Evolutionary conservation across 2,113 vertebrate species (phyloP).

Genomic region (Macaca nemestrina): DNA sequence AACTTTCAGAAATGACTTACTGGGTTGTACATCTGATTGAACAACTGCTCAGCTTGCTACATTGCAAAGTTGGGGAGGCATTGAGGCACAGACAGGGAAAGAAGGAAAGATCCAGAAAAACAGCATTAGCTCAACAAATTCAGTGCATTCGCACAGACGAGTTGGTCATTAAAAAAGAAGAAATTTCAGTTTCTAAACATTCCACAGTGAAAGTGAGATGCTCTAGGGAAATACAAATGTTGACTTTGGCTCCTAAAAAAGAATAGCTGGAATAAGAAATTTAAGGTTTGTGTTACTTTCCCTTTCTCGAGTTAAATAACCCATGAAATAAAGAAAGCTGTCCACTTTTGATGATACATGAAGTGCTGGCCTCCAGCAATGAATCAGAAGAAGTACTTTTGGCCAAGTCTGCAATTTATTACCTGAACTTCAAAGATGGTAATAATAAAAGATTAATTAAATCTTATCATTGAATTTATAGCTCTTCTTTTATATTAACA

Average conservation of each 20-base stretch:
- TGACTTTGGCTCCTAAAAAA: conserved; percentile 90
- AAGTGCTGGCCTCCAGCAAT: conserved; percentile 86
- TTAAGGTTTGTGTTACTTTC: conserved; percentile 89
- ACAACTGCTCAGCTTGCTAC: conserved; percentile 99
- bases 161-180: conserved; percentile 80
- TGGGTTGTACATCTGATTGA: conserved; percentile 99
- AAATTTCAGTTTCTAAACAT: conserved; percentile 89
- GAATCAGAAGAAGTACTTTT: conserved; percentile 85
- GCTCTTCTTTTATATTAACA: conserved; percentile 79
- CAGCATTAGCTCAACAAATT: conserved; percentile 90
- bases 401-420: conserved; percentile 85
- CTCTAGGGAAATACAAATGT: conserved; percentile 86
- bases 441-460: conserved; percentile 90
- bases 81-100: conserved; percentile 87
- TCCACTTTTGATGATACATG: conserved; percentile 90
- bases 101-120: conserved; percentile 92
- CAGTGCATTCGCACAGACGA: conserved; percentile 86
- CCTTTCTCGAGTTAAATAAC: conserved; percentile 89
- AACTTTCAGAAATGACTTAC: conserved; percentile 93
- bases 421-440: conserved; percentile 84
- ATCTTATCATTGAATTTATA: conserved; percentile 84
- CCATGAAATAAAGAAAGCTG: conserved; percentile 91
- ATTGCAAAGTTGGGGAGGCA: conserved; percentile 91
- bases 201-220: conserved; percentile 86
- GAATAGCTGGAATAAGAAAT: conserved; percentile 88